phyloP scores from a whole-genome alignment of 2,113 vertebrate genomes.

The Dissostichus mawsoni region DNA sequence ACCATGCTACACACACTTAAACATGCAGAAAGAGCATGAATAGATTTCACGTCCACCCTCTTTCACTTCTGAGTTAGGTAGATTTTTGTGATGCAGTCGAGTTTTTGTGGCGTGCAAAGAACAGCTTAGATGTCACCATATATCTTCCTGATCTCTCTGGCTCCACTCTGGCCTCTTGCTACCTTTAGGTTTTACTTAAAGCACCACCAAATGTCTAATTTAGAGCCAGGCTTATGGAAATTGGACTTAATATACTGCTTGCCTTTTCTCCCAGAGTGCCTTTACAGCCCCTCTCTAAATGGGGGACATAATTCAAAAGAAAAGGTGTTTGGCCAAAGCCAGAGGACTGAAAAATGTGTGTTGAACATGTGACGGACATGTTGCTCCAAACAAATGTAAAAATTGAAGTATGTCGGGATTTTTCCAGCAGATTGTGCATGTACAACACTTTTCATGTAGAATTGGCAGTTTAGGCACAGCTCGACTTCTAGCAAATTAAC shows the following conservation, averaged over 20 bases:
- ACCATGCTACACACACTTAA: neutral
- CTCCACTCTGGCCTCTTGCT: constrained; percentile 61
- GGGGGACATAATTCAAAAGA: constrained; percentile 48
- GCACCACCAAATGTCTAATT: constrained; percentile 68
- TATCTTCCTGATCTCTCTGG: constrained; percentile 78
- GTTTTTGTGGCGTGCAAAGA: constrained; percentile 69
- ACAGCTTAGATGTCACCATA: constrained; percentile 77
- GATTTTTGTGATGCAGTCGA: constrained; percentile 60
- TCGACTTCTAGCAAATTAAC: neutral
- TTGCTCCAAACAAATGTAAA: neutral
- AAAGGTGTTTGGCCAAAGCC: constrained; percentile 44
- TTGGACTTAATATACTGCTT: constrained; percentile 71
- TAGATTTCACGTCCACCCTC: constrained; percentile 5
- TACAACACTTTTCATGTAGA: neutral
- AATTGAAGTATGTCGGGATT: neutral
- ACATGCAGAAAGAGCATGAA: constrained; percentile 19
- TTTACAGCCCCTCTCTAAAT: constrained; percentile 37
- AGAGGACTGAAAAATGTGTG: constrained; percentile 14
- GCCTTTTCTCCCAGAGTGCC: constrained; percentile 25
- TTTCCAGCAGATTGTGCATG: neutral
- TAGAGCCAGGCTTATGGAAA: constrained; percentile 75
- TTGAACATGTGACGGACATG: neutral
- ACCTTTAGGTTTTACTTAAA: constrained; percentile 72
- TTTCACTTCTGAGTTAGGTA: constrained; percentile 30
- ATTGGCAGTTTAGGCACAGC: neutral